Evolutionary conservation across 2,113 vertebrate species (phyloP), one percentile per base, ranked within the genome.

Genomic region (Progne subis): DNA sequence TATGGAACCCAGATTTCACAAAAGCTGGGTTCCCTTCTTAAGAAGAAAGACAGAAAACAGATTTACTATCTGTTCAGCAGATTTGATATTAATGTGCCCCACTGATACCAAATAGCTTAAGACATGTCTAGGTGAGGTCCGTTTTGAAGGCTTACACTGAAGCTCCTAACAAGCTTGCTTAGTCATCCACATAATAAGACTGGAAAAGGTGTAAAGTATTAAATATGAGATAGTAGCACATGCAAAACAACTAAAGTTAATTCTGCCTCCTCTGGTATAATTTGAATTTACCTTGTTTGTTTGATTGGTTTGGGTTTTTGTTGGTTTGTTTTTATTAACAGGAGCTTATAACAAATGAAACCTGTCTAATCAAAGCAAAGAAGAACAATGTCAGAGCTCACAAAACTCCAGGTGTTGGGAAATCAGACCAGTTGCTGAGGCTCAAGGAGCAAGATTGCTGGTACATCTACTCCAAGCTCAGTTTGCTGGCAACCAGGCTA

Each of bases 1-100:
- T 97, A 96, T 97, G 96, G 96, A 96, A 95, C 92, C 92, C 96
- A 96, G 96, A 93, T 96, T 97, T 96, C 55, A 71, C 65, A 76
- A 96, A 92, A 96, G 76, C 86, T 95, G 86, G 90, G 93, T 96
- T 96, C 88, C 25, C 82, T 82, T 94, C 90, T 88, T 90, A 70
- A 90, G 79, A 90, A 72, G 39, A 87, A 32, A 94, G 88, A 88
- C 93, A 84, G 80, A 97, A 94, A 94, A 39, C 94, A 92, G 96
- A 94, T 95, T 84, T 86, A 78, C 61, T 93, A 37, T 96, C 95
- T 96, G 94, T 84, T 93, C 72, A 92, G 69, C 95, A 96, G 94
- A 95, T 91, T 92, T 89, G 25, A 52, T 71, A 83, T 84, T 68
- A 59, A 81, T 15, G 23, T 96, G 88, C 72, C 90, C 76, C n/a